These are phyloP conservation scores for Spodoptera exigua DNA, from an alignment of 2,888 invertebrate genomes.

Conservation along the genomic window DNA sequence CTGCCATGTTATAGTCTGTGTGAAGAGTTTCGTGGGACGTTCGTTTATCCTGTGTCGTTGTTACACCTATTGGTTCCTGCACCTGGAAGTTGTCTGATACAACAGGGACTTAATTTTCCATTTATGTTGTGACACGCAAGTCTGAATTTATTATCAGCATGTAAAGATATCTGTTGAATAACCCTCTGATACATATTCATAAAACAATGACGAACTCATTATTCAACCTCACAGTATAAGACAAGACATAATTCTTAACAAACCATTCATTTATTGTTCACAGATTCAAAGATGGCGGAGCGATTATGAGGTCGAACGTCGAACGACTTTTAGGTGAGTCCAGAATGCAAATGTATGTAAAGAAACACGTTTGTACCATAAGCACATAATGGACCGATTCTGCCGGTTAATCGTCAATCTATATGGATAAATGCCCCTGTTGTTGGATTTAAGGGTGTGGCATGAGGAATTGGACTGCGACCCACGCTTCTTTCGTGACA, in stretches of 20 bases:
- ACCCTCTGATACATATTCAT: conserved; percentile 34
- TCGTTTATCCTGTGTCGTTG: conserved; percentile 10
- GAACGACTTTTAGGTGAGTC: conserved; percentile 80
- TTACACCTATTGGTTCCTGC: background rate
- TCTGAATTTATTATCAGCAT: conserved; percentile 1
- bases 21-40: conserved; percentile 8
- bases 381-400: conserved; percentile 71
- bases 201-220: conserved; percentile 26
- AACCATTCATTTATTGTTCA: conserved; percentile 67
- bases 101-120: conserved; percentile 8
- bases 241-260: conserved; percentile 38
- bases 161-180: conserved; percentile 4
- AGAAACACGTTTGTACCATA: conserved; percentile 62
- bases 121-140: background rate
- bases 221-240: conserved; percentile 14
- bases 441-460: conserved; percentile 73
- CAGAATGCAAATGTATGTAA: conserved; percentile 72
- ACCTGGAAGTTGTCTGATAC: conserved; percentile 12
- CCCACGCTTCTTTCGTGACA: conserved; percentile 77
- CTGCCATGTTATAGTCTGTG: conserved; percentile 37
- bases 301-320: conserved; percentile 79
- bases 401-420: conserved; percentile 73
- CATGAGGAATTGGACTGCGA: conserved; percentile 68
- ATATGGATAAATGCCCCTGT: conserved; percentile 69
- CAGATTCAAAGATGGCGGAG: conserved; percentile 81